Conservation (phyloP, 2,888 invertebrate species). For the Elaeidobius kamerunicus region DNA sequence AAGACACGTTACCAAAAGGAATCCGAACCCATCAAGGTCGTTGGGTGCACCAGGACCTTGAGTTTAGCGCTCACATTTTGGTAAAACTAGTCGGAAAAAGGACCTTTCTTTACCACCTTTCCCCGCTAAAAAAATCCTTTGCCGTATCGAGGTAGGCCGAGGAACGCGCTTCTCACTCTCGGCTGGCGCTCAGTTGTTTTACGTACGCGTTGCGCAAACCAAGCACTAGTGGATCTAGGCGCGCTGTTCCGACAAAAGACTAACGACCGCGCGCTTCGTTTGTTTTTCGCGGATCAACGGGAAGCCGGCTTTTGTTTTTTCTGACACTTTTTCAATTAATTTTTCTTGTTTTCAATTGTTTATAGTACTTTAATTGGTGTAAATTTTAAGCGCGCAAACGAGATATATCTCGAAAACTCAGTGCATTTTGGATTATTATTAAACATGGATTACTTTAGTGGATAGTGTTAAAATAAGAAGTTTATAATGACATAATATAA, state of each 20-base stretch:
- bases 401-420: too few relatives aligned
- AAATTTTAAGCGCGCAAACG: too few relatives aligned
- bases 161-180: constrained; percentile 26
- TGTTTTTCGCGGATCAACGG: constrained; percentile 25
- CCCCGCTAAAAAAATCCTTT: constrained; percentile 28
- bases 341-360: too few relatives aligned
- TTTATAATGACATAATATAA: too few relatives aligned
- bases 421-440: too few relatives aligned
- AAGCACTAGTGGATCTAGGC: constrained; percentile 13
- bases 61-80: constrained; percentile 10
- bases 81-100: constrained; percentile 20
- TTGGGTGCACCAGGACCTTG: constrained; percentile 11
- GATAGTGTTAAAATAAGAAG: too few relatives aligned
- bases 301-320: constrained; percentile 17
- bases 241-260: constrained; percentile 23
- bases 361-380: background rate
- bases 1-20: too few relatives aligned
- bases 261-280: constrained; percentile 28
- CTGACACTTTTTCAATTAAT: constrained; percentile 4
- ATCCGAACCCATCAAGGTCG: constrained; percentile 4
- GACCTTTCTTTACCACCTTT: constrained; percentile 28
- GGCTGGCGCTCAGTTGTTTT: constrained; percentile 28
- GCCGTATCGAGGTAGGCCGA: constrained; percentile 23
- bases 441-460: too few relatives aligned
- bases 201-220: constrained; percentile 30